A percentile compares a stretch with the other conserved stretches of the same genome.
Conservation (phyloP, 2,888 invertebrate genomes). For the Nomada fucata region DNA sequence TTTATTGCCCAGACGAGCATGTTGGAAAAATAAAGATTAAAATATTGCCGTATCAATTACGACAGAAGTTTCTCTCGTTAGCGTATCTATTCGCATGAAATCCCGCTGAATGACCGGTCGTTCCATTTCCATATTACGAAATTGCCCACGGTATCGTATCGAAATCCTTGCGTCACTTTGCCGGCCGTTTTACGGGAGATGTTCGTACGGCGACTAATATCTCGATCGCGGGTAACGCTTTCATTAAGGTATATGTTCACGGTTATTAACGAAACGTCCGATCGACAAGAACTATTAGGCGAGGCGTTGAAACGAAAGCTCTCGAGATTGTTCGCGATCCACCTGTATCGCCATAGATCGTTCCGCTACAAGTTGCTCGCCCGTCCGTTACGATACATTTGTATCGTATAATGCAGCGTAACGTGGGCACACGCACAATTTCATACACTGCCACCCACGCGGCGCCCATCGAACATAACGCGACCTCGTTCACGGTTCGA, state of each 20-base stretch:
- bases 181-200: slow-evolving; percentile 23
- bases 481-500: slow-evolving; percentile 61
- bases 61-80: slow-evolving; percentile 42
- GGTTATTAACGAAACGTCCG: not conserved
- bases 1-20: not conserved
- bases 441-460: slow-evolving; percentile 62
- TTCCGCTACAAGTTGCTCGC: slow-evolving; percentile 29
- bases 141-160: slow-evolving; percentile 33
- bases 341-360: slow-evolving; percentile 36
- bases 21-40: slow-evolving; percentile 19
- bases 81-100: slow-evolving; percentile 24
- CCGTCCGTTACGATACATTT: slow-evolving; percentile 45
- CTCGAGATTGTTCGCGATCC: not conserved
- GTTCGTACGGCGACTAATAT: slow-evolving; percentile 2
- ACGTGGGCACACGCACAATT: slow-evolving; percentile 52
- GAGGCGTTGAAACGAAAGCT: not conserved
- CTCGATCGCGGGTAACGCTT: not conserved
- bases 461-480: slow-evolving; percentile 40
- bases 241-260: not conserved
- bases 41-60: slow-evolving; percentile 31
- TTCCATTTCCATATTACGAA: slow-evolving; percentile 52
- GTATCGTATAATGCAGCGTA: slow-evolving; percentile 36
- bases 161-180: slow-evolving; percentile 41
- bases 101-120: slow-evolving; percentile 24
- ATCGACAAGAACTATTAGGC: slow-evolving; percentile 12